phyloP scores from a whole-genome alignment of 2,797 vertebrate genomes.

The Lithobates sylvaticus region DNA sequence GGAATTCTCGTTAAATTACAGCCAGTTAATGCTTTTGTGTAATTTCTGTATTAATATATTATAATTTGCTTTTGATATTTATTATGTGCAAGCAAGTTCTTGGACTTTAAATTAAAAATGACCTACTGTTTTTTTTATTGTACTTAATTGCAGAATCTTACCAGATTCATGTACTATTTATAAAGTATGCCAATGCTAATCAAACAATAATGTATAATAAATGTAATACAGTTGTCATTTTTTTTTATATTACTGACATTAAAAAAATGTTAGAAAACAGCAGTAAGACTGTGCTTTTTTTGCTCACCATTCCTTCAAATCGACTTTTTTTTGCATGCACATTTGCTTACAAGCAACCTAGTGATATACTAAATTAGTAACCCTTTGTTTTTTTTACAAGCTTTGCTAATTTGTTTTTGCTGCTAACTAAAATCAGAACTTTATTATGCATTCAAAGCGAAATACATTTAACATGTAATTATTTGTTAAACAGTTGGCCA shows the following conservation, averaged over 20 bases:
- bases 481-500: too few relatives aligned
- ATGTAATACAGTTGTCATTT: not conserved
- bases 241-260: constrained; percentile 18
- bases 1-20: not conserved
- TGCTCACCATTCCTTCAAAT: not conserved
- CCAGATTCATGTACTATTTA: not conserved
- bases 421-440: too few relatives aligned
- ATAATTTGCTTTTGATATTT: constrained; percentile 1
- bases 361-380: not conserved
- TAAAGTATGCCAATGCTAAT: not conserved
- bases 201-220: constrained; percentile 6
- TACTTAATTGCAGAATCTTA: not conserved
- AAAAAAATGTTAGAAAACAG: constrained; percentile 23
- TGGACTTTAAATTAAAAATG: constrained; percentile 1
- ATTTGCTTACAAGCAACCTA: not conserved
- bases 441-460: too few relatives aligned
- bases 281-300: constrained; percentile 3
- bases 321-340: not conserved
- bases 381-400: too few relatives aligned
- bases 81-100: not conserved
- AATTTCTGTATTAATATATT: not conserved
- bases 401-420: too few relatives aligned
- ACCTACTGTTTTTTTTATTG: not conserved
- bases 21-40: not conserved
- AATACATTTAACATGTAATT: too few relatives aligned